A percentile compares a stretch with the other conserved stretches of the same genome.
phyloP scores from a whole-genome alignment of 2,113 vertebrate genomes.

The Apistogramma diplotaenia region DNA sequence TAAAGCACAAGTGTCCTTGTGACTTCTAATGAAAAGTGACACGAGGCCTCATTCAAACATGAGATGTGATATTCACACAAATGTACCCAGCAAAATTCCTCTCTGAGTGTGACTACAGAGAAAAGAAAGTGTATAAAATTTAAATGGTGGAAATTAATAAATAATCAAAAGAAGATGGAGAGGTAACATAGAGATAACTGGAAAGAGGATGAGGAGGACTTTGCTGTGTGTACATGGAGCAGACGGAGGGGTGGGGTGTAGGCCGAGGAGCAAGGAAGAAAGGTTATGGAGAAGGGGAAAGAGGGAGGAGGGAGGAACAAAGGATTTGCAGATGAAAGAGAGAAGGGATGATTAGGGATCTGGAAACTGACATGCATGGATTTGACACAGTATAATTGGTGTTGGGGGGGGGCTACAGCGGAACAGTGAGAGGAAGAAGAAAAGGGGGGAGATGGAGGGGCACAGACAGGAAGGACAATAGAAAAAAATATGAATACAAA shows the following conservation, averaged over 20 bases:
- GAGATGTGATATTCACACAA: background rate
- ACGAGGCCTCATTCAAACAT: background rate
- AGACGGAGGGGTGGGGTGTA: slow-evolving; percentile 40
- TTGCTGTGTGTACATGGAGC: slow-evolving; percentile 8
- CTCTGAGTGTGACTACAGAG: background rate
- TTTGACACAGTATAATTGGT: slow-evolving; percentile 76
- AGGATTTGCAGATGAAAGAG: slow-evolving; percentile 72
- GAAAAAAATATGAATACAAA: slow-evolving; percentile 44
- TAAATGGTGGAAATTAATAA: slow-evolving; percentile 17
- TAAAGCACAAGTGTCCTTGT: background rate
- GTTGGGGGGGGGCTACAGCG: slow-evolving; percentile 56
- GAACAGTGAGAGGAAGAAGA: slow-evolving; percentile 32
- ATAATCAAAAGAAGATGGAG: slow-evolving; percentile 5
- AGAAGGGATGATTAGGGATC: slow-evolving; percentile 73
- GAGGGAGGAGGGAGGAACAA: slow-evolving; percentile 58
- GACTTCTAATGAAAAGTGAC: slow-evolving; percentile 3
- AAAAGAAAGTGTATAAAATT: slow-evolving; percentile 2
- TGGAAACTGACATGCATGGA: slow-evolving; percentile 74
- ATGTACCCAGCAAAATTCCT: background rate
- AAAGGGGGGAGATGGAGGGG: background rate
- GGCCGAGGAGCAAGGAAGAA: slow-evolving; percentile 44
- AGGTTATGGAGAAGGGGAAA: slow-evolving; percentile 50
- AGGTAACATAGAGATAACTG: slow-evolving; percentile 43
- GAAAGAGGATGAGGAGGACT: slow-evolving; percentile 30
- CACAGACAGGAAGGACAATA: slow-evolving; percentile 4